Evolutionary conservation across 2,113 vertebrate species (phyloP).

Genomic region (Paramisgurnus dabryanus): DNA sequence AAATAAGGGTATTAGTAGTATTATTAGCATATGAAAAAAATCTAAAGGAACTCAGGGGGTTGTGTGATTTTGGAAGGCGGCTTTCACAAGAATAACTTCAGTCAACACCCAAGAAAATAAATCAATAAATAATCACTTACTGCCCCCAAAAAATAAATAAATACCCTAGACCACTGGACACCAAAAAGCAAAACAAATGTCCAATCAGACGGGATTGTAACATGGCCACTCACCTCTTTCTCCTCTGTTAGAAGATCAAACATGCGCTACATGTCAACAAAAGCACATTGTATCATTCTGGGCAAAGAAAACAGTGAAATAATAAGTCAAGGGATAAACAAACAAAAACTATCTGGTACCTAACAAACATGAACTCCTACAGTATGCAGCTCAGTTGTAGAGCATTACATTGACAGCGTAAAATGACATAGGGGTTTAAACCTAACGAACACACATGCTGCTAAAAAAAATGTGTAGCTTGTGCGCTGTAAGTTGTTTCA

Average conservation of each 20-base stretch:
- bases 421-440: no score
- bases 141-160: neutral
- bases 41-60: slow-evolving; percentile 58
- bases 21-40: slow-evolving; percentile 75
- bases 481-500: no score
- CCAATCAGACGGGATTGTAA: neutral
- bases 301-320: neutral
- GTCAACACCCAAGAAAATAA: neutral
- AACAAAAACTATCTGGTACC: no score
- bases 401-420: no score
- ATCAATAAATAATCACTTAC: slow-evolving; percentile 1
- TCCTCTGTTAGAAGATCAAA: slow-evolving; percentile 61
- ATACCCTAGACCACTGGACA: neutral
- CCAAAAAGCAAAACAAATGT: neutral
- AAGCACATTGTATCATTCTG: slow-evolving; percentile 67
- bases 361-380: no score
- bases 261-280: slow-evolving; percentile 71
- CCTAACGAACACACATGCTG: no score
- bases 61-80: slow-evolving; percentile 41
- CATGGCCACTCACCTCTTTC: slow-evolving; percentile 54
- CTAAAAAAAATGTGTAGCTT: no score
- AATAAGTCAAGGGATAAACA: neutral
- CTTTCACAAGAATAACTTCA: slow-evolving; percentile 8
- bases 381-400: no score
- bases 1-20: slow-evolving; percentile 67